phyloP scores from a whole-genome alignment of 2,797 vertebrate species.

The Avahi laniger region DNA sequence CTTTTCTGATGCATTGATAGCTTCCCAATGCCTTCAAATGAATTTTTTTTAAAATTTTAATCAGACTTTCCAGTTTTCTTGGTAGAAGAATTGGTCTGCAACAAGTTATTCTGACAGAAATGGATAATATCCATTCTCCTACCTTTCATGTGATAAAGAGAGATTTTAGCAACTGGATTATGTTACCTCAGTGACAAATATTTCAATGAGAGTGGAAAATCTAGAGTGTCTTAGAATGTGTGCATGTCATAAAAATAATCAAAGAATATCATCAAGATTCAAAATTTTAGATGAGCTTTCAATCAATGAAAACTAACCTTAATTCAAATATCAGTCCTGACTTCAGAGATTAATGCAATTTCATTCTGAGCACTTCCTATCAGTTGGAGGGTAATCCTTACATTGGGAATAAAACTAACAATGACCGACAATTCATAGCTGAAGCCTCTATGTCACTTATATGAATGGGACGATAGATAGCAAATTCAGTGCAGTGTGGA shows the following conservation, averaged over 20 bases:
- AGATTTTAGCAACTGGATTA: background rate
- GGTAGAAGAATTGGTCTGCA: background rate
- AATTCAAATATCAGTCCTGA: constrained; percentile 7
- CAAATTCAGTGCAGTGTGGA: constrained; percentile 65
- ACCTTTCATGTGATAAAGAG: background rate
- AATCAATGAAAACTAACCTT: background rate
- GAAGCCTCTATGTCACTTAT: constrained; percentile 67
- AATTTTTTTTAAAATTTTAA: background rate
- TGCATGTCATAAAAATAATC: constrained; percentile 47
- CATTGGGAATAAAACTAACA: constrained; percentile 48
- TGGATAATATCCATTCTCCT: background rate
- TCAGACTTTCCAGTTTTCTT: background rate
- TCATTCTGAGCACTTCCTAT: constrained; percentile 61
- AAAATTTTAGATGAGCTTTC: constrained; percentile 64
- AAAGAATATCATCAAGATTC: constrained; percentile 55
- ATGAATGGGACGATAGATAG: constrained; percentile 73
- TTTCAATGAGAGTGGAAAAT: background rate
- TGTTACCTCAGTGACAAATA: background rate
- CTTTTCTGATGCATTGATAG: background rate
- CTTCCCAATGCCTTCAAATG: background rate
- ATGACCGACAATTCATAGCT: constrained; percentile 74
- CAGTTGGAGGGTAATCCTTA: constrained; percentile 55
- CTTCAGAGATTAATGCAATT: constrained; percentile 54
- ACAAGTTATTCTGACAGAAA: background rate
- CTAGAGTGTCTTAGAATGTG: background rate